phyloP scores from a whole-genome alignment of 2,113 vertebrate species.

The Chionomys nivalis region DNA sequence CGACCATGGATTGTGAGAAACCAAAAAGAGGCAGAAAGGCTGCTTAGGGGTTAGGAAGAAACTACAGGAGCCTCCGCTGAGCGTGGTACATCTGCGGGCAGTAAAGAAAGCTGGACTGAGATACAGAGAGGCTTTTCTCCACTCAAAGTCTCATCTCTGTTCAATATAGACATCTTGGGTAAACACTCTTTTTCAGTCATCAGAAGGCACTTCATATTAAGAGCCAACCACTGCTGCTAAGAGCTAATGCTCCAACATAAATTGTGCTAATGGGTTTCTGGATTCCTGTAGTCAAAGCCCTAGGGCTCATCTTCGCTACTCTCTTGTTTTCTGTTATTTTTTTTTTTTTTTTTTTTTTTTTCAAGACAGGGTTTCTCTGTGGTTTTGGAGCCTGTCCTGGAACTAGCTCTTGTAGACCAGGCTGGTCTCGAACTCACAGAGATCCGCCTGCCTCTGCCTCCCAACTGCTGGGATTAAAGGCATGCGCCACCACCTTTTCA shows the following conservation, averaged over 20 bases:
- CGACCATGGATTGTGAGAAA: not conserved
- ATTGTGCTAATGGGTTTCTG: conserved; percentile 29
- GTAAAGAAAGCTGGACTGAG: not conserved
- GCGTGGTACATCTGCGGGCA: not conserved
- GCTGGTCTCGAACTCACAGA: too few relatives aligned
- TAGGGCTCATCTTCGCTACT: not conserved
- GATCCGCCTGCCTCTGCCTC: too few relatives aligned
- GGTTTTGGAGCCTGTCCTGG: too few relatives aligned
- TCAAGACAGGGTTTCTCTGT: too few relatives aligned
- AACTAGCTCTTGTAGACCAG: too few relatives aligned
- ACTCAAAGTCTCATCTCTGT: not conserved
- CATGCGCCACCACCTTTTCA: too few relatives aligned
- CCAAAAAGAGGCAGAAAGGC: not conserved
- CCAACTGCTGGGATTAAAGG: too few relatives aligned
- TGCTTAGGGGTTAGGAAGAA: not conserved
- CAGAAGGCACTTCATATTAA: not conserved
- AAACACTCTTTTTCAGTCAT: not conserved
- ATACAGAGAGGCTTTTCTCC: not conserved
- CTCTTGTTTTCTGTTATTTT: not conserved
- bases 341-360: too few relatives aligned
- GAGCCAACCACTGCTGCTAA: not conserved
- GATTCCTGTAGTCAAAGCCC: not conserved
- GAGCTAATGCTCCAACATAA: not conserved
- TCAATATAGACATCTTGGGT: not conserved
- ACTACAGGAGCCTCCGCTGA: not conserved